phyloP scores from a whole-genome alignment of 37 sponge, comb jelly and placozoan species.

The Chondrosia reniformis region DNA sequence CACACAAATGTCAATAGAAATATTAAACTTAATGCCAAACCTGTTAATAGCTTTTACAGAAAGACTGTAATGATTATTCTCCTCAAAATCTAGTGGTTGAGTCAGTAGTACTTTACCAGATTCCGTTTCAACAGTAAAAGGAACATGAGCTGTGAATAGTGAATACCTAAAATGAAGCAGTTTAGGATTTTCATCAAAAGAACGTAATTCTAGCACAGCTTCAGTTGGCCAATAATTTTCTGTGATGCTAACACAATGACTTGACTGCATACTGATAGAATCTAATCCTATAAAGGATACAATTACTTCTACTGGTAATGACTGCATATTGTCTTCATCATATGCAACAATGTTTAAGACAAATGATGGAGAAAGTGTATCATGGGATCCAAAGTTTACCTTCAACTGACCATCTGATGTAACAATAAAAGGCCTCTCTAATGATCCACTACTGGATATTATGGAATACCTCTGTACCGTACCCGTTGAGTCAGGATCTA shows the following conservation, averaged over 20 bases:
- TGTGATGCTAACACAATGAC: slow-evolving; percentile 35
- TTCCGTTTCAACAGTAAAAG: slow-evolving; percentile 5
- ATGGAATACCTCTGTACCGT: background rate
- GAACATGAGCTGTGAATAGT: background rate
- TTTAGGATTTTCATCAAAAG: background rate
- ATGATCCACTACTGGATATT: background rate
- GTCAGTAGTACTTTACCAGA: slow-evolving; percentile 19
- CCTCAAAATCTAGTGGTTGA: slow-evolving; percentile 48
- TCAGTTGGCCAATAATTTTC: slow-evolving; percentile 28
- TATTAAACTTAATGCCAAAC: background rate
- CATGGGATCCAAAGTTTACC: background rate
- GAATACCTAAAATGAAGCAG: slow-evolving; percentile 25
- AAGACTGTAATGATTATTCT: background rate
- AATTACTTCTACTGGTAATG: background rate
- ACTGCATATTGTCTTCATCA: slow-evolving; percentile 1
- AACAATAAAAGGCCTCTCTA: background rate
- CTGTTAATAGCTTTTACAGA: slow-evolving; percentile 29
- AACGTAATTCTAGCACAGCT: slow-evolving; percentile 30
- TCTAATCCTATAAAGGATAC: slow-evolving; percentile 1
- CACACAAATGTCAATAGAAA: slow-evolving; percentile 42
- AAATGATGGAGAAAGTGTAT: background rate
- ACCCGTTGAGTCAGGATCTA: background rate
- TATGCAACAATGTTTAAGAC: background rate
- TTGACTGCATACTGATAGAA: background rate
- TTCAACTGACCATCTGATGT: background rate